phyloP scores from a whole-genome alignment of 2,113 vertebrate species.

The Calidris pygmaea region DNA sequence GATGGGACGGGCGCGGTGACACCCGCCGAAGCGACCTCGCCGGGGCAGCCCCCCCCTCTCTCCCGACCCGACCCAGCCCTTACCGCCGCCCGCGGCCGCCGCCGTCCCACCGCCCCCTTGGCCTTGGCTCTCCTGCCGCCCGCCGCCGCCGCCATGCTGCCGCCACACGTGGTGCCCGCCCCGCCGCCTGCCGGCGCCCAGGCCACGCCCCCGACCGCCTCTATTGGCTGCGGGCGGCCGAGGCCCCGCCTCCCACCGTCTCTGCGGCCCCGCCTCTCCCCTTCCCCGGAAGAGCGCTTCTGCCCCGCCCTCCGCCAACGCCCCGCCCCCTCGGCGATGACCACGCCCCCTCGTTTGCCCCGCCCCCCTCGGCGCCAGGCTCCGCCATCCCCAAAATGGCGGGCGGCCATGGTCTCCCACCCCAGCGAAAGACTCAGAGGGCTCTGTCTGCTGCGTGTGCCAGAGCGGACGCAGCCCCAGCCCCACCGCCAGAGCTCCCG shows the following conservation, averaged over 20 bases:
- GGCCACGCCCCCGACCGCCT: not conserved
- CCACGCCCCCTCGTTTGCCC: not conserved
- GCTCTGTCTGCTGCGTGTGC: no score
- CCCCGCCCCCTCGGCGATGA: not conserved
- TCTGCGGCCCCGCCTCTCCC: not conserved
- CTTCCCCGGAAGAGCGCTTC: fast-evolving
- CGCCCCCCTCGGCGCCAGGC: no score
- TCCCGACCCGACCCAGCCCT: not conserved
- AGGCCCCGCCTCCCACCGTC: not conserved
- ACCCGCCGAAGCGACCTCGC: no score
- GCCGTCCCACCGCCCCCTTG: not conserved
- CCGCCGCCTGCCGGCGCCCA: fast-evolving
- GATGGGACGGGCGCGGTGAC: not conserved
- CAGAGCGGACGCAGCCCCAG: no score
- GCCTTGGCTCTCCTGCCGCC: not conserved
- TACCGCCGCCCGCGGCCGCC: not conserved
- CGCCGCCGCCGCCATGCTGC: not conserved
- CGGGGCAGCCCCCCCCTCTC: slow-evolving; percentile 14
- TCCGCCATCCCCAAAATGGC: not conserved
- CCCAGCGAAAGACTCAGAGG: no score
- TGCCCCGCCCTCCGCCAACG: no score
- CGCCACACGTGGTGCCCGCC: not conserved
- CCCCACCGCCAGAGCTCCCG: no score
- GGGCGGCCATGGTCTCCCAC: no score
- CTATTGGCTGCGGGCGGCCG: not conserved